phyloP scores from a whole-genome alignment of 2,113 vertebrate genomes.

The Pycnonotus jocosus region DNA sequence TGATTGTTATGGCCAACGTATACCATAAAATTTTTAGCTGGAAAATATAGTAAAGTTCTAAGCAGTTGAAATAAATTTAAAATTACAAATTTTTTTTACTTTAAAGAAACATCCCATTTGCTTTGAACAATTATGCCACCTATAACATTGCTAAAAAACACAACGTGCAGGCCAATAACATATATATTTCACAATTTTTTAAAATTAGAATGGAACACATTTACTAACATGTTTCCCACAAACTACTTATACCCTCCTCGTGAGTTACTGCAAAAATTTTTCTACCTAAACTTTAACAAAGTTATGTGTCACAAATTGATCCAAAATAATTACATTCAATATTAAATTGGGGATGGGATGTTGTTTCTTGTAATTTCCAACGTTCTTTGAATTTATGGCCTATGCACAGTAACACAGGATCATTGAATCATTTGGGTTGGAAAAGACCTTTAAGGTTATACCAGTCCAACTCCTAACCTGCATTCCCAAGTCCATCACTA shows the following conservation, averaged over 20 bases:
- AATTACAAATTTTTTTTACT: neutral
- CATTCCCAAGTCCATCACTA: neutral
- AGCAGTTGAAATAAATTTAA: neutral
- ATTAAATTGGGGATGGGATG: neutral
- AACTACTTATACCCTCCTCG: neutral
- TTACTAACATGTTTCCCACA: neutral
- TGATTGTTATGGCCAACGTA: neutral
- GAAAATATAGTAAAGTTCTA: neutral
- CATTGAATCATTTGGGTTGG: too few species aligned
- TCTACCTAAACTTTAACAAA: neutral
- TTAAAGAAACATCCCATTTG: neutral
- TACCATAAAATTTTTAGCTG: neutral
- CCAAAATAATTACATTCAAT: neutral
- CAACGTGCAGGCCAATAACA: neutral
- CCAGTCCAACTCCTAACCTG: neutral
- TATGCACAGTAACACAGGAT: neutral
- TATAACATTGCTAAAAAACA: neutral
- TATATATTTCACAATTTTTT: neutral
- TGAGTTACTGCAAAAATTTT: neutral
- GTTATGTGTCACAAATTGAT: neutral
- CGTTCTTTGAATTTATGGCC: neutral
- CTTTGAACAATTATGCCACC: neutral
- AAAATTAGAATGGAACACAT: neutral
- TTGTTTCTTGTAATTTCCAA: neutral
- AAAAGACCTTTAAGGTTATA: neutral